These are phyloP conservation scores for Triops longicaudatus DNA, from an alignment of 1,140 invertebrate genomes.

Conservation along the genomic window DNA sequence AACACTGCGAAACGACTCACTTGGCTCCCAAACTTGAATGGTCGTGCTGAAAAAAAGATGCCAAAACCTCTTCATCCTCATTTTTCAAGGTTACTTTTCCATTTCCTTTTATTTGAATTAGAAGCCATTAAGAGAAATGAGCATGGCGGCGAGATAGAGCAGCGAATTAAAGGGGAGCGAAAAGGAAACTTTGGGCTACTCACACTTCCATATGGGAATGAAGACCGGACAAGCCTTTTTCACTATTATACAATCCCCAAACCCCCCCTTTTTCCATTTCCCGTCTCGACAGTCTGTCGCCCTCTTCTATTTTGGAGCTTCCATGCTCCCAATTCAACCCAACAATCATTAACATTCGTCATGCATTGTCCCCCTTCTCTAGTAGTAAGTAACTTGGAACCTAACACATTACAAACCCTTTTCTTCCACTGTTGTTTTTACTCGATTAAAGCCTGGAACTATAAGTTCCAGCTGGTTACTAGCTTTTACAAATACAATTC, in stretches of 20 bases:
- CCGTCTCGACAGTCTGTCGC: constrained; percentile 8
- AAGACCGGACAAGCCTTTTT: constrained; percentile 7
- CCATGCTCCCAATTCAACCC: constrained; percentile 6
- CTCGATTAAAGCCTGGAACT: not conserved
- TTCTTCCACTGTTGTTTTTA: not conserved
- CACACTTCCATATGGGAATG: constrained; percentile 7
- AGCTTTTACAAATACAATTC: not conserved
- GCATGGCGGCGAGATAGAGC: not conserved
- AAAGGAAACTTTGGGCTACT: not conserved
- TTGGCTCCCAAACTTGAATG: too few species aligned
- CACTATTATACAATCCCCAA: not conserved
- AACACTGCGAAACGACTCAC: too few species aligned
- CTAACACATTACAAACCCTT: not conserved
- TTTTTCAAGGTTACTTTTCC: not conserved
- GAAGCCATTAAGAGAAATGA: not conserved
- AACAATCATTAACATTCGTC: constrained; percentile 15
- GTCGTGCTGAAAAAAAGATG: too few species aligned
- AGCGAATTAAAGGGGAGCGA: not conserved
- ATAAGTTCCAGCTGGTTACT: constrained; percentile 3
- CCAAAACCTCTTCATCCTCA: too few species aligned
- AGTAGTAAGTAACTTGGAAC: not conserved
- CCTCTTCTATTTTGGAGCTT: not conserved
- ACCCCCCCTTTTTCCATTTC: constrained; percentile 14
- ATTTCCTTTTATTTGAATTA: constrained; percentile 16
- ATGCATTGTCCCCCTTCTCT: not conserved